Evolutionary conservation across 35 echinoderm and acorn worm genomes (phyloP).

Genomic region (Amphiura filiformis): DNA sequence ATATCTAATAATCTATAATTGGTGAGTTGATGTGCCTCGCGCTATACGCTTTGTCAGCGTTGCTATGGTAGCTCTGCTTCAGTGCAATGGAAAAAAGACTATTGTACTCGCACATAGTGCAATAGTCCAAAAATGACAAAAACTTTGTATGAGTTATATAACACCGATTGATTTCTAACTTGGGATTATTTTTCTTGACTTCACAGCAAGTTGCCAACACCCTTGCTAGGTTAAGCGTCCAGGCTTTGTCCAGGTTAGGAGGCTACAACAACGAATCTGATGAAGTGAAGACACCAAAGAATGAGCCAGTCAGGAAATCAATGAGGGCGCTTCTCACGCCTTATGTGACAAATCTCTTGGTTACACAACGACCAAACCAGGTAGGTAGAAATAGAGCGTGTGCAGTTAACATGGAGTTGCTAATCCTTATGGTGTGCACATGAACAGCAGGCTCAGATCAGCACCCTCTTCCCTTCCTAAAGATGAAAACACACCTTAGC

Average conservation of each 20-base stretch:
- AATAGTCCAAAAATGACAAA: neutral
- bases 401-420: no score
- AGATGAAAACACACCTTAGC: no score
- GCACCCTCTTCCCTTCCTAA: no score
- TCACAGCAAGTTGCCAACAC: constrained; percentile 86
- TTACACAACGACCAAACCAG: constrained; percentile 56
- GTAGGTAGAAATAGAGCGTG: constrained; percentile 38
- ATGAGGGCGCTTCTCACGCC: constrained; percentile 78
- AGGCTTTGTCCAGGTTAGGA: constrained; percentile 69
- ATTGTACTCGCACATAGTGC: no score
- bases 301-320: constrained; percentile 64
- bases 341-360: constrained; percentile 81
- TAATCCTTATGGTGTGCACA: no score
- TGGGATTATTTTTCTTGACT: neutral
- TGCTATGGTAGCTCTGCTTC: no score
- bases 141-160: no score
- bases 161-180: neutral
- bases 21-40: no score
- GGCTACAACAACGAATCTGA: constrained; percentile 45
- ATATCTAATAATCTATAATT: no score
- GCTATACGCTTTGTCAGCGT: no score
- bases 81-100: no score
- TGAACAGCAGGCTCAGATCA: no score
- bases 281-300: constrained; percentile 74
- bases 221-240: constrained; percentile 65